phyloP scores from a whole-genome alignment of 2,888 invertebrate genomes.

The Agrotis segetum region DNA sequence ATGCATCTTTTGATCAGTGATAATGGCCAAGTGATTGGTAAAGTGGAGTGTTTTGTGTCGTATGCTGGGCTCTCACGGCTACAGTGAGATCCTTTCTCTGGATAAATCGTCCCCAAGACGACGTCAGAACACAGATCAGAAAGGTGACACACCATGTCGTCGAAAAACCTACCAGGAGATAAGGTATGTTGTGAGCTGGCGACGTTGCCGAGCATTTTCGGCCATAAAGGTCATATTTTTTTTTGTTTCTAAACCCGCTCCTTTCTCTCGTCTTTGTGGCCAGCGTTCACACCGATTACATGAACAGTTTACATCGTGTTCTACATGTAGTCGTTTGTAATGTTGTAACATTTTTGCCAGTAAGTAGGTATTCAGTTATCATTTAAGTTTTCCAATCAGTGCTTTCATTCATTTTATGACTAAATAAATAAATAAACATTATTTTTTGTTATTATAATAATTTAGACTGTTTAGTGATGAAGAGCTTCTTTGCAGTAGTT shows the following conservation, averaged over 20 bases:
- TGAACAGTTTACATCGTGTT: constrained; percentile 36
- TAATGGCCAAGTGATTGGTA: constrained; percentile 90
- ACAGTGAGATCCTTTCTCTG: constrained; percentile 89
- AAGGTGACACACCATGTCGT: constrained; percentile 92
- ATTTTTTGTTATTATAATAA: background rate
- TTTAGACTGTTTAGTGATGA: background rate
- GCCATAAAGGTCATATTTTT: constrained; percentile 82
- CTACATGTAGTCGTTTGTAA: constrained; percentile 24
- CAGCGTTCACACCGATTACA: constrained; percentile 55
- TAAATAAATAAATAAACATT: constrained; percentile 6
- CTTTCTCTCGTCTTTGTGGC: constrained; percentile 82
- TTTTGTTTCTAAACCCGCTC: constrained; percentile 82
- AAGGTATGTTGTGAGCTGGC: constrained; percentile 92
- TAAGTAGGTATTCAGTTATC: constrained; percentile 10
- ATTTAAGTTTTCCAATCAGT: constrained; percentile 23
- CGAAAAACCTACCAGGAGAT: constrained; percentile 96
- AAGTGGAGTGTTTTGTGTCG: constrained; percentile 90
- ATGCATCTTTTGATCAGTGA: constrained; percentile 88
- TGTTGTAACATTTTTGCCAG: constrained; percentile 24
- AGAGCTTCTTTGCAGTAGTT: background rate
- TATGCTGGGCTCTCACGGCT: constrained; percentile 89
- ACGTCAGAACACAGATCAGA: constrained; percentile 85
- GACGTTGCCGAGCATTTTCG: constrained; percentile 67
- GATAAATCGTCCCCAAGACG: constrained; percentile 89
- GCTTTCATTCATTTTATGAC: constrained; percentile 10